Evolutionary conservation across 1,140 invertebrate genomes (phyloP).

Genomic region (Nilaparvata lugens): DNA sequence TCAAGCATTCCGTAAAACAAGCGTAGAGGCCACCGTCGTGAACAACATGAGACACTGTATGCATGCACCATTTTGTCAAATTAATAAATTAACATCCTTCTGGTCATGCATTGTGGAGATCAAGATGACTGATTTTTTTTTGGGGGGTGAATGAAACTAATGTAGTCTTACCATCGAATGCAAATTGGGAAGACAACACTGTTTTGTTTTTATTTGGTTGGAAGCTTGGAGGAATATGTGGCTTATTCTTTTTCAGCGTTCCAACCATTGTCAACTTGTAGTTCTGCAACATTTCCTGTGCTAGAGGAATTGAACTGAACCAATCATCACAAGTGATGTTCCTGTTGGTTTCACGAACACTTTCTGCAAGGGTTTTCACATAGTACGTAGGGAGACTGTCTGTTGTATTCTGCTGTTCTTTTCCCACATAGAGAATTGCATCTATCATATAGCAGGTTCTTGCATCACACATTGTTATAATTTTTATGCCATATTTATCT

Average conservation of each 20-base stretch:
- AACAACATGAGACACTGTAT: neutral
- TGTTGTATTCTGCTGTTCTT: neutral
- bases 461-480: neutral
- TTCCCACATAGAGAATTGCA: neutral
- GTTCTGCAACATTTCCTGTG: neutral
- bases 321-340: neutral
- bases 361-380: neutral
- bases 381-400: neutral
- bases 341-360: neutral
- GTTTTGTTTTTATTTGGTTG: neutral
- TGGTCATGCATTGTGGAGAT: neutral
- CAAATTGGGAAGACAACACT: neutral
- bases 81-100: neutral
- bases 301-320: neutral
- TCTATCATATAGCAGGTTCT: neutral
- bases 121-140: neutral
- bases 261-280: neutral
- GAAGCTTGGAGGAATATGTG: neutral
- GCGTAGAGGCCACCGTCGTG: slow-evolving; percentile 1
- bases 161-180: neutral
- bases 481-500: neutral
- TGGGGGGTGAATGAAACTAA: neutral
- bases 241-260: too few species aligned
- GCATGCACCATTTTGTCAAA: neutral
- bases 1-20: slow-evolving; percentile 13